phyloP scores from a whole-genome alignment of 2,113 vertebrate genomes.

The Lucifuga dentata region DNA sequence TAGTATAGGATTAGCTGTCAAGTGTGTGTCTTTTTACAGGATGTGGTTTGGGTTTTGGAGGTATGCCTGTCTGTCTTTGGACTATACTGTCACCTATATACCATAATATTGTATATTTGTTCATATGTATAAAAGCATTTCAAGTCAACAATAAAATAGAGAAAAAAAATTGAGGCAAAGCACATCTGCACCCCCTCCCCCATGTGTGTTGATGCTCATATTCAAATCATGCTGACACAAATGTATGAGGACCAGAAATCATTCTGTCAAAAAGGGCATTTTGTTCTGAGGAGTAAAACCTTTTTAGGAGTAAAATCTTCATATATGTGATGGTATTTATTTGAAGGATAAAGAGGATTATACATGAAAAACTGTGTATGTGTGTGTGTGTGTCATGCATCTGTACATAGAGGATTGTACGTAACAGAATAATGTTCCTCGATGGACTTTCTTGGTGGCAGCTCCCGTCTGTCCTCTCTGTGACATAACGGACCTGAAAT shows the following conservation, averaged over 20 bases:
- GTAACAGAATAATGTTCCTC: conserved; percentile 24
- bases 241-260: too few species aligned
- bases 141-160: too few species aligned
- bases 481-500: conserved; percentile 25
- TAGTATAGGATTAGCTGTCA: conserved; percentile 6
- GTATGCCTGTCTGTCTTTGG: not conserved
- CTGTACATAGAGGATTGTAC: conserved; percentile 25
- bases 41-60: not conserved
- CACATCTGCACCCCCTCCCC: too few species aligned
- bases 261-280: not conserved
- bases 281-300: not conserved
- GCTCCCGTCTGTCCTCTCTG: conserved; percentile 44
- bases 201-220: too few species aligned
- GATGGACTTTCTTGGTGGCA: conserved; percentile 28
- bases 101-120: not conserved
- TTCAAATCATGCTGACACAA: too few species aligned
- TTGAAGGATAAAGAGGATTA: conserved; percentile 34
- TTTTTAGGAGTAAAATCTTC: not conserved
- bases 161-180: too few species aligned
- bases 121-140: not conserved
- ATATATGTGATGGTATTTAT: not conserved
- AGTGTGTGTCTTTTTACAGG: not conserved
- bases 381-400: not conserved
- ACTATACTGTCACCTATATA: not conserved
- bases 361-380: not conserved